Evolutionary conservation across 2,113 vertebrate species (phyloP), one percentile per base, ranked within the genome.

Genomic region (Leiothrix lutea): DNA sequence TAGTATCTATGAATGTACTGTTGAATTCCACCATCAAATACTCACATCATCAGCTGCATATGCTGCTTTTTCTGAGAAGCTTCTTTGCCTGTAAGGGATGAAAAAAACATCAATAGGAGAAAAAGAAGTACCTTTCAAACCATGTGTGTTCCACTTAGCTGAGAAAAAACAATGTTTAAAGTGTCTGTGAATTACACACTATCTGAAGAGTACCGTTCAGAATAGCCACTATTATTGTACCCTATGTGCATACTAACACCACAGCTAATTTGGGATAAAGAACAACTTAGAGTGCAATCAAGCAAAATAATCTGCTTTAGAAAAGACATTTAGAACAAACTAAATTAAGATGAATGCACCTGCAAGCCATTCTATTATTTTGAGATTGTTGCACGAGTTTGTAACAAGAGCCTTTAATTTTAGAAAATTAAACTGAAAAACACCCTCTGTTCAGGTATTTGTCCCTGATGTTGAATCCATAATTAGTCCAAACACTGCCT

Each of bases 41-140:
- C 97, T 98, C 78, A 98, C 97, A 5, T 98, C 96, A 65, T 98
- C 97, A 36, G 57, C 31, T 10, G 96, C 95, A 23, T 79, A 90
- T 21, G 73, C 92, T 53, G 61, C 97, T 53, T 95, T 80, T 91
- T 93, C 81, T 15, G 94, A 73, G 66, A n/a, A 13, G 11, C 11
- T 95, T 92, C 82, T 96, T 38, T 78, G 65, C 89, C 97, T 97
- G 65, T 45, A 65, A 25, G 22, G 29, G 33, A 31, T 24, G 24
- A 40, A 28, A 31, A 45, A 54, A 36, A 12, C 12, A 31, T 0
- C 23, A 29, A 8, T 1, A 9, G 7, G 22, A 4, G 26, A 5
- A 24, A 56, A 62, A 73, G 28, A 62, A 14, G 51, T 50, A 64
- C 9, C 2, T 44, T 81, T 79, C 70, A 80, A 91, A 65, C 14